Conservation (phyloP, 2,888 invertebrate genomes). For the Oligia fasciuncula region DNA sequence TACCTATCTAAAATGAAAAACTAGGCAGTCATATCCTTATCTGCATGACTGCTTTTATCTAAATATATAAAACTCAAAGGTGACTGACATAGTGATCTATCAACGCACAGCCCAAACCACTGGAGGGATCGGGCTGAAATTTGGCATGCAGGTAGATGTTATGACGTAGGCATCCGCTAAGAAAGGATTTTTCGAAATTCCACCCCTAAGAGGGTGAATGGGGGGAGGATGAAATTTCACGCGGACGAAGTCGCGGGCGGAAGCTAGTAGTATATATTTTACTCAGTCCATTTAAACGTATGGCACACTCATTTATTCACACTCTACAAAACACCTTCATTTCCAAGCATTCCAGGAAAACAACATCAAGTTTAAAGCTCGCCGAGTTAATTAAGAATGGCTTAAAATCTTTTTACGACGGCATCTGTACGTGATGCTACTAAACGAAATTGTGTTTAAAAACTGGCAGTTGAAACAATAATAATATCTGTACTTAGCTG, state of each 20-base stretch:
- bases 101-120: too few relatives aligned
- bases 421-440: slow-evolving; percentile 3
- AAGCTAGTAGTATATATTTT: not conserved
- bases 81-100: too few relatives aligned
- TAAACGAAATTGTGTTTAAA: slow-evolving; percentile 14
- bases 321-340: not conserved
- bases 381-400: slow-evolving; percentile 17
- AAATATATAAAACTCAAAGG: too few relatives aligned
- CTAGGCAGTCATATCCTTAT: not conserved
- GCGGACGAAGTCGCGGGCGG: too few relatives aligned
- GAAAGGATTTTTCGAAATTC: too few relatives aligned
- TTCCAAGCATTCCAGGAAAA: not conserved
- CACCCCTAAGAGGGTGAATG: too few relatives aligned
- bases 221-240: too few relatives aligned
- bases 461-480: not conserved
- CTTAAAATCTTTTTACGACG: slow-evolving; percentile 32
- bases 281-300: not conserved
- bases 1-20: not conserved
- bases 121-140: too few relatives aligned
- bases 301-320: not conserved
- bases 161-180: too few relatives aligned
- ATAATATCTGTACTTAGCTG: not conserved
- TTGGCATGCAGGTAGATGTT: too few relatives aligned
- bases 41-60: not conserved
- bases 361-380: not conserved